These are phyloP conservation scores for Eurystomus gularis DNA, from an alignment of 2,113 vertebrate species.

Conservation along the genomic window DNA sequence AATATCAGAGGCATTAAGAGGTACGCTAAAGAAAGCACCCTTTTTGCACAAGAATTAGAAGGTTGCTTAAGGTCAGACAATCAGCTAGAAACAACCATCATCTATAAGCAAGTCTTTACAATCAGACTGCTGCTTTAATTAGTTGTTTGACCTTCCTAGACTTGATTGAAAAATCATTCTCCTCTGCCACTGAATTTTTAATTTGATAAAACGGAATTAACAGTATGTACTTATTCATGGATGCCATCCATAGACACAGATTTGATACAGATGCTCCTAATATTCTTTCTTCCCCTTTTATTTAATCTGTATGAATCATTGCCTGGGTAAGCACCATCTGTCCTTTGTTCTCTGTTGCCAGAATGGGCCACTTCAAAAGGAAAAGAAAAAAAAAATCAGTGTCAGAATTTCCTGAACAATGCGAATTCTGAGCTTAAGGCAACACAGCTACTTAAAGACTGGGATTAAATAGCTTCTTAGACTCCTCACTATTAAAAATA, in stretches of 20 bases:
- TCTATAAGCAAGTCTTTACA: background rate
- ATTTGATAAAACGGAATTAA: conserved; percentile 15
- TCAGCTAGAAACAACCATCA: background rate
- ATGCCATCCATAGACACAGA: conserved; percentile 1
- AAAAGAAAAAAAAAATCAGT: background rate
- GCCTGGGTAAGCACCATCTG: conserved; percentile 56
- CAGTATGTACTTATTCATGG: background rate
- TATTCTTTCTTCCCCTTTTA: background rate
- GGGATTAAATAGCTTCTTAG: background rate
- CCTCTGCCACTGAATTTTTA: background rate
- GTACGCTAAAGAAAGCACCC: background rate
- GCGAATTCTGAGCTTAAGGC: background rate
- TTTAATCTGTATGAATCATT: conserved; percentile 43
- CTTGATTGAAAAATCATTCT: background rate
- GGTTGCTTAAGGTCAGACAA: background rate
- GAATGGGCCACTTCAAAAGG: conserved; percentile 16
- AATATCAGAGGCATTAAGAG: background rate
- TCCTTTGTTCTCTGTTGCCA: conserved; percentile 52
- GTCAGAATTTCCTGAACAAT: conserved; percentile 12
- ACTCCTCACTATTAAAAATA: background rate
- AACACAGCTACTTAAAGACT: background rate
- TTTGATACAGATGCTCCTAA: conserved; percentile 51
- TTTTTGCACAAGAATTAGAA: background rate
- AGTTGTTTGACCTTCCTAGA: background rate
- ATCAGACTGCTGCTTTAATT: background rate